Conservation (phyloP, 2,888 invertebrate genomes). For the Parelbella ahira region DNA sequence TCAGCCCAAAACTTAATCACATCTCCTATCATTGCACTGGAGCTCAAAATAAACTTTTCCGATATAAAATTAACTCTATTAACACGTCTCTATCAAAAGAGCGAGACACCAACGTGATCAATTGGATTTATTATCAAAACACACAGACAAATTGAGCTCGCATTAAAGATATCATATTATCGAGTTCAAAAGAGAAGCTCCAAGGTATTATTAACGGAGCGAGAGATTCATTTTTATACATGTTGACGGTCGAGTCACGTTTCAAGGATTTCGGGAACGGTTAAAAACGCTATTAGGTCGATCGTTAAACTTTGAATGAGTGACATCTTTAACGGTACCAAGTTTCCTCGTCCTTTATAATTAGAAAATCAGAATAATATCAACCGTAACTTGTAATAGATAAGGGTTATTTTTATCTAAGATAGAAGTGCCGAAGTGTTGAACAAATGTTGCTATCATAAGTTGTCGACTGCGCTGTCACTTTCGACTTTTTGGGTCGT, state of each 20-base stretch:
- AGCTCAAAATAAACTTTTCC: conserved; percentile 5
- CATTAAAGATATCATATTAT: conserved; percentile 45
- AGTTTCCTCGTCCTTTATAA: conserved; percentile 26
- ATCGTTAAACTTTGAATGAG: conserved; percentile 77
- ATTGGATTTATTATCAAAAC: conserved; percentile 36
- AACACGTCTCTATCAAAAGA: conserved; percentile 25
- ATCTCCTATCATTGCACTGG: neutral
- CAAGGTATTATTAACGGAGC: conserved; percentile 64
- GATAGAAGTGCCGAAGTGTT: conserved; percentile 15
- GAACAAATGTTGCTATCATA: conserved; percentile 43
- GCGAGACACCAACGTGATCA: conserved; percentile 24
- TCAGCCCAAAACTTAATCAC: too few species aligned
- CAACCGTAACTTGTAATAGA: conserved; percentile 30
- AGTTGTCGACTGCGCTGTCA: conserved; percentile 67
- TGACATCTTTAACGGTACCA: conserved; percentile 69
- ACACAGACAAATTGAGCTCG: conserved; percentile 47
- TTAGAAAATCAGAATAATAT: conserved; percentile 17
- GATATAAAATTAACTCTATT: conserved; percentile 16
- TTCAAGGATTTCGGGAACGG: conserved; percentile 74
- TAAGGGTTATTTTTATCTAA: conserved; percentile 16
- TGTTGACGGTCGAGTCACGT: conserved; percentile 77
- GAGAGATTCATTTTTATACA: conserved; percentile 68
- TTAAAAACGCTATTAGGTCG: conserved; percentile 76
- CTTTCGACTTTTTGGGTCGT: conserved; percentile 65
- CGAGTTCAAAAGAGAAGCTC: conserved; percentile 64